Evolutionary conservation across 2,797 vertebrate species (phyloP), one percentile per base, ranked within the genome.

Genomic region (Agapornis canus): DNA sequence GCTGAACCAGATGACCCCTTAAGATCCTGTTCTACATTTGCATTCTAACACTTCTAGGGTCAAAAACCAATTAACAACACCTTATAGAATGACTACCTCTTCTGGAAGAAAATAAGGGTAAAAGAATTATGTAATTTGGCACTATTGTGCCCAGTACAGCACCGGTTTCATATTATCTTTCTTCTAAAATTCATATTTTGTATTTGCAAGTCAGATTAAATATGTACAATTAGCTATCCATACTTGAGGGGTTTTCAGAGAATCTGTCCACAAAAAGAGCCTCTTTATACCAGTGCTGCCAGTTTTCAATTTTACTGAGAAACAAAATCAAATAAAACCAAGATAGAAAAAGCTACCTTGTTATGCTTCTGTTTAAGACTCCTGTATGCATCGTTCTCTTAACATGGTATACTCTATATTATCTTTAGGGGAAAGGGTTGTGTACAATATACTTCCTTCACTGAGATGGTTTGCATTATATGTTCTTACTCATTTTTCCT

Each of bases 31-130:
- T 23, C 9, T 42, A 57, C 15, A 31, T 48, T 61, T 56, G n/a
- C 39, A 51, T 32, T 57, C 22, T 16, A 18, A 26, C 7, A 27
- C 6, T 60, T 69, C 5, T 7, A 29, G 20, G 5, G 13, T 51
- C 77, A 81, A 86, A 84, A n/a, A 1, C 0, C 35, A 42, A 60
- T n/a, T 61, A 83, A 66, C 19, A 37, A 21, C 6, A 22, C 18
- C 17, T 40, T 12, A 14, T 0, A 63, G 60, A 39, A 85, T 48
- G 0, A 1, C 26, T 21, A 20, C 37, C 22, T 70, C 21, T 52
- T 56, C 68, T 49, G 37, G 40, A 93, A 73, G 13, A 59, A 63
- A 86, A 25, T 11, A 32, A 37, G 3, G 15, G 21, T 14, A 57
- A 89, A 82, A 75, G 18, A 49, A 42, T 11, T 3, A 39, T 54